Conservation (phyloP, 2,888 invertebrate species). For the Cyaniris semiargus region DNA sequence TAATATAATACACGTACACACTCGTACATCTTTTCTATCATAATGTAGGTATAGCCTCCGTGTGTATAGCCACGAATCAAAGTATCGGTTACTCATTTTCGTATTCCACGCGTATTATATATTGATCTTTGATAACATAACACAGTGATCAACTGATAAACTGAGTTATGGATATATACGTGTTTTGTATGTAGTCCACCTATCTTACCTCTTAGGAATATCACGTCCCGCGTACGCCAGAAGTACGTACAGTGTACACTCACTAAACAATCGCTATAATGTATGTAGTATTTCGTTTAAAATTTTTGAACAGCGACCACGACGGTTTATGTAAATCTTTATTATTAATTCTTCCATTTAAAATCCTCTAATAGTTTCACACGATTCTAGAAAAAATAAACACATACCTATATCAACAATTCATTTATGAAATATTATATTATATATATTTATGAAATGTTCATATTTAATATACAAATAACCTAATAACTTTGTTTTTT, state of each 20-base stretch:
- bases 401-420: no score
- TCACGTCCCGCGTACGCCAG: background rate
- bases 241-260: background rate
- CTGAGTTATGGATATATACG: background rate
- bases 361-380: no score
- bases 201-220: background rate
- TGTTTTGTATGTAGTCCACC: background rate
- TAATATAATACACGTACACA: no score
- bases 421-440: no score
- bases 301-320: no score
- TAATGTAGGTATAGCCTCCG: no score
- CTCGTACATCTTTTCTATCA: background rate
- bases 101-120: background rate
- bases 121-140: slow-evolving; percentile 8
- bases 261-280: background rate
- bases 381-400: no score
- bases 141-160: slow-evolving; percentile 14
- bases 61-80: background rate
- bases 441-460: background rate
- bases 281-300: no score
- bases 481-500: background rate
- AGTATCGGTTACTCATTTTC: background rate
- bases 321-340: no score
- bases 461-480: background rate
- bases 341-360: no score